Conservation (phyloP, 2,113 vertebrate species). For the Pimephales promelas region DNA sequence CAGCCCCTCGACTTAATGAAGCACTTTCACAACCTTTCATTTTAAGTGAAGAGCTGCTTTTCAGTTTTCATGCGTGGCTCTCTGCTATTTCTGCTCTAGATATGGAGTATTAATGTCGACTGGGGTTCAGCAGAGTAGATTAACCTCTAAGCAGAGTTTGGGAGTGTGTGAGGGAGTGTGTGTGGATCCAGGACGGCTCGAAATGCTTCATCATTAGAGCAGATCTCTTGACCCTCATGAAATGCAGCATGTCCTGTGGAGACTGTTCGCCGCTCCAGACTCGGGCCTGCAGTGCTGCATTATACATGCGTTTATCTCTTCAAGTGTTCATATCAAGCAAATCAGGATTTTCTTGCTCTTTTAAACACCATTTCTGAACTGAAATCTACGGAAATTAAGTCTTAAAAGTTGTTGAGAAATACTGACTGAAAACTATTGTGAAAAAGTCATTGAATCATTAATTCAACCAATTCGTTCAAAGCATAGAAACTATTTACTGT, state of each 20-base stretch:
- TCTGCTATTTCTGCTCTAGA: constrained; percentile 16
- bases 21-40: constrained; percentile 26
- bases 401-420: background rate
- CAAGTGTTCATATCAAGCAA: background rate
- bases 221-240: constrained; percentile 28
- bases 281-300: background rate
- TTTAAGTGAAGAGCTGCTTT: constrained; percentile 34
- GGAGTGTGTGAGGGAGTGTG: background rate
- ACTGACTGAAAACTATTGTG: too few species aligned
- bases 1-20: constrained; percentile 28
- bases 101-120: constrained; percentile 45
- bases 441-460: background rate
- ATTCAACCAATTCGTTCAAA: background rate
- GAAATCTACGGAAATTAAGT: background rate
- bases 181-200: background rate
- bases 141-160: constrained; percentile 46
- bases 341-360: background rate
- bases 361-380: background rate
- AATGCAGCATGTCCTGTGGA: background rate
- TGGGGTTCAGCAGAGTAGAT: constrained; percentile 45
- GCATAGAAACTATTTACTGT: background rate
- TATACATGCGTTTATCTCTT: background rate
- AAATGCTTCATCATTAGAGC: constrained; percentile 25
- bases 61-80: background rate
- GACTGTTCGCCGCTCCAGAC: background rate